These are phyloP conservation scores for Axis porcinus DNA, from an alignment of 2,113 vertebrate genomes.

Conservation along the genomic window DNA sequence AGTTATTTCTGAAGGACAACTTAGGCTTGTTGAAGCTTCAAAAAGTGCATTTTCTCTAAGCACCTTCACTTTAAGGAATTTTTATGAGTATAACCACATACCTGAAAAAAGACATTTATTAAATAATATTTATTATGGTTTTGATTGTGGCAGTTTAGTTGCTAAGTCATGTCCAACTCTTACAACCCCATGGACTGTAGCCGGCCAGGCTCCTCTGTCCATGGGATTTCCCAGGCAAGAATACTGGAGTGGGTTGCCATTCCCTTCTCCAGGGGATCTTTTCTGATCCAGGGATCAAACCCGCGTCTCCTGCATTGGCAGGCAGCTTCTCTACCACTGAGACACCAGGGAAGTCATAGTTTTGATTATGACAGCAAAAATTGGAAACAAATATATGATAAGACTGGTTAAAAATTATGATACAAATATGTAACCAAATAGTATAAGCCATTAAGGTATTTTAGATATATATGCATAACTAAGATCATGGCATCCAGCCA, in stretches of 20 bases:
- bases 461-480: neutral
- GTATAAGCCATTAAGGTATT: neutral
- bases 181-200: neutral
- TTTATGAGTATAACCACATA: neutral
- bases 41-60: neutral
- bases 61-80: neutral
- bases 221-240: neutral
- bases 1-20: neutral
- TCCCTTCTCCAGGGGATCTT: neutral
- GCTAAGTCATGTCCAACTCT: neutral
- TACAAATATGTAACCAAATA: neutral
- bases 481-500: neutral
- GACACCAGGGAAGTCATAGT: neutral
- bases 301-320: neutral
- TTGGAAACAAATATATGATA: neutral
- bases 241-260: neutral
- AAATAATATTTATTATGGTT: constrained; percentile 25
- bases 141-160: neutral
- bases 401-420: neutral
- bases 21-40: neutral
- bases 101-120: neutral
- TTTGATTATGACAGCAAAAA: neutral
- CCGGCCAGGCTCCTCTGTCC: neutral
- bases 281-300: neutral
- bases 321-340: neutral